phyloP scores from a whole-genome alignment of 2,113 vertebrate species.

The Progne subis region DNA sequence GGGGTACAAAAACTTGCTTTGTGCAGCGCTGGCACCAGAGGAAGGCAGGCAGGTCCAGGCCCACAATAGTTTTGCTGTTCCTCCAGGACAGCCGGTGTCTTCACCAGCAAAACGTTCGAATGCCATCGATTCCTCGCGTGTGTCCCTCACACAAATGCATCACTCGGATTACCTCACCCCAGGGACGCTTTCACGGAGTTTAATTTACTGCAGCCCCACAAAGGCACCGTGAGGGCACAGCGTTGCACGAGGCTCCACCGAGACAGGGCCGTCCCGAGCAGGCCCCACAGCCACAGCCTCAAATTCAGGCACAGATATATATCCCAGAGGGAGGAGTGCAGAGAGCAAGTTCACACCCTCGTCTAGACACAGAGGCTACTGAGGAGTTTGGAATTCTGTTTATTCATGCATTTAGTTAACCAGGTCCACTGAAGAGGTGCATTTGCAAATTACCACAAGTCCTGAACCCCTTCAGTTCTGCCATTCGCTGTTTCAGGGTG shows the following conservation, averaged over 20 bases:
- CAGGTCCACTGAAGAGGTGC: background rate
- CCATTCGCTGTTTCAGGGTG: background rate
- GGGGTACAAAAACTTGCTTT: background rate
- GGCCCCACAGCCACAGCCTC: background rate
- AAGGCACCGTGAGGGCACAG: background rate
- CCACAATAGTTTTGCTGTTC: constrained; percentile 12
- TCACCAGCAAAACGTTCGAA: background rate
- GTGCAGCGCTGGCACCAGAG: background rate
- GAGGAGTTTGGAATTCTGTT: background rate
- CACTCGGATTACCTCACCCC: background rate
- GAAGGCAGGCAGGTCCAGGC: background rate
- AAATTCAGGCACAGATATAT: background rate
- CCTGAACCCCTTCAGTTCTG: background rate
- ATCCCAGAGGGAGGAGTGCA: background rate
- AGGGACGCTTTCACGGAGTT: background rate
- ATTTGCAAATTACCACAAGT: background rate
- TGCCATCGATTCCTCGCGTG: background rate
- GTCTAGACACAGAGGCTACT: background rate
- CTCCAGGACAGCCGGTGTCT: background rate
- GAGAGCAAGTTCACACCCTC: background rate
- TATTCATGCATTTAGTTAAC: background rate
- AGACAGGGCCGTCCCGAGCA: background rate
- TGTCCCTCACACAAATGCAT: background rate
- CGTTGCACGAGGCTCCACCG: background rate
- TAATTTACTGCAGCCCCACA: background rate